These are phyloP conservation scores for Lordiphosa andalusiaca DNA, from an alignment of 2,888 invertebrate genomes.

Conservation along the genomic window DNA sequence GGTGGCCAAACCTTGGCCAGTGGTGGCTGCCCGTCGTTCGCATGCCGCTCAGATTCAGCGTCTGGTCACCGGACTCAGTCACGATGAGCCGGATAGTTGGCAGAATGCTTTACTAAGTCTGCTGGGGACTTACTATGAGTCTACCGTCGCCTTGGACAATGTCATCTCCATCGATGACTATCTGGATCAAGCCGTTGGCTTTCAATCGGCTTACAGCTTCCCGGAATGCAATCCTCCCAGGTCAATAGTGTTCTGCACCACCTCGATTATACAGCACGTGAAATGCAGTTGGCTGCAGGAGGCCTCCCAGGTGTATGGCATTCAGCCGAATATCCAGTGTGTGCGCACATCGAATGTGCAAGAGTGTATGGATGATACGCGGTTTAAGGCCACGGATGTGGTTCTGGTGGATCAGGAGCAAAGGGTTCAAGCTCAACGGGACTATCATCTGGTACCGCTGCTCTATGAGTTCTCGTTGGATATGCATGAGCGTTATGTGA, in stretches of 20 bases:
- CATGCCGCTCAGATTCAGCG: slow-evolving; percentile 82
- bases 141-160: slow-evolving; percentile 82
- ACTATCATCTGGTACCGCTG: slow-evolving; percentile 70
- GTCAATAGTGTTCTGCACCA: slow-evolving; percentile 85
- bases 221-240: slow-evolving; percentile 86
- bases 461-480: slow-evolving; percentile 75
- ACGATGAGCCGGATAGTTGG: slow-evolving; percentile 81
- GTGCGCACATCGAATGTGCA: slow-evolving; percentile 83
- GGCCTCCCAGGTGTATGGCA: slow-evolving; percentile 87
- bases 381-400: slow-evolving; percentile 85
- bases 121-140: slow-evolving; percentile 83
- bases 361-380: slow-evolving; percentile 86
- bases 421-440: slow-evolving; percentile 86
- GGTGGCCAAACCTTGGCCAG: slow-evolving; percentile 90
- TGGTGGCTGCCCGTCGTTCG: slow-evolving; percentile 83
- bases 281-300: slow-evolving; percentile 91
- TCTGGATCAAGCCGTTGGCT: slow-evolving; percentile 83
- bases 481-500: slow-evolving; percentile 78
- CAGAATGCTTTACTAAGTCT: slow-evolving; percentile 83
- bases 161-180: slow-evolving; percentile 85
- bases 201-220: slow-evolving; percentile 85
- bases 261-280: slow-evolving; percentile 85
- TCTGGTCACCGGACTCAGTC: slow-evolving; percentile 80
- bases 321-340: slow-evolving; percentile 91
- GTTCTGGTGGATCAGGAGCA: slow-evolving; percentile 87